Conservation (phyloP, 1,140 invertebrate genomes). For the Conus ventricosus region DNA sequence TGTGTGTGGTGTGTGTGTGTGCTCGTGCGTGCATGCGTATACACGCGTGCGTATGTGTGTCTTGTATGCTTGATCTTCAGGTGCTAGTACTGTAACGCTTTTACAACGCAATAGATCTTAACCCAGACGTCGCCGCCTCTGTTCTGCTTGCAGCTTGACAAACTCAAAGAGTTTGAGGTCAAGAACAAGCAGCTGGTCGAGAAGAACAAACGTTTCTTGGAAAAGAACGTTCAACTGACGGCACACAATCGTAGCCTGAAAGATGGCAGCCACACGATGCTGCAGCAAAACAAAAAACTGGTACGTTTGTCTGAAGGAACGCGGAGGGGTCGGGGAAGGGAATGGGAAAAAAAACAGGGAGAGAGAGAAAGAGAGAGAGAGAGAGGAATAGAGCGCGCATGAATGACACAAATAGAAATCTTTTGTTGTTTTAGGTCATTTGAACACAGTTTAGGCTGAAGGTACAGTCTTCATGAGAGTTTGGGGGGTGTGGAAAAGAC, state of each 20-base stretch:
- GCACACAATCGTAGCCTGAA: conserved; percentile 62
- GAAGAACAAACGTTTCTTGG: conserved; percentile 69
- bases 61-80: too few species aligned
- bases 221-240: conserved; percentile 70
- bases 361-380: not conserved
- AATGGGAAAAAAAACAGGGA: too few species aligned
- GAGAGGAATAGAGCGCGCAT: too few species aligned
- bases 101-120: too few species aligned
- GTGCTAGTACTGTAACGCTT: too few species aligned
- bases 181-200: conserved; percentile 67
- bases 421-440: too few species aligned
- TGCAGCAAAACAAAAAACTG: conserved; percentile 66
- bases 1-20: too few species aligned
- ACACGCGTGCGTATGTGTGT: too few species aligned
- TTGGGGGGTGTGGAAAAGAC: too few species aligned
- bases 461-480: too few species aligned
- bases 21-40: too few species aligned
- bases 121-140: not conserved
- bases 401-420: too few species aligned
- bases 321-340: not conserved
- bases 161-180: conserved; percentile 58
- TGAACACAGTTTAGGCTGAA: not conserved
- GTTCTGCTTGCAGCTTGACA: conserved; percentile 41
- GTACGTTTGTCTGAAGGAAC: conserved; percentile 41
- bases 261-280: conserved; percentile 60